Evolutionary conservation across 2,113 vertebrate species (phyloP).

Genomic region (Platichthys stellatus): DNA sequence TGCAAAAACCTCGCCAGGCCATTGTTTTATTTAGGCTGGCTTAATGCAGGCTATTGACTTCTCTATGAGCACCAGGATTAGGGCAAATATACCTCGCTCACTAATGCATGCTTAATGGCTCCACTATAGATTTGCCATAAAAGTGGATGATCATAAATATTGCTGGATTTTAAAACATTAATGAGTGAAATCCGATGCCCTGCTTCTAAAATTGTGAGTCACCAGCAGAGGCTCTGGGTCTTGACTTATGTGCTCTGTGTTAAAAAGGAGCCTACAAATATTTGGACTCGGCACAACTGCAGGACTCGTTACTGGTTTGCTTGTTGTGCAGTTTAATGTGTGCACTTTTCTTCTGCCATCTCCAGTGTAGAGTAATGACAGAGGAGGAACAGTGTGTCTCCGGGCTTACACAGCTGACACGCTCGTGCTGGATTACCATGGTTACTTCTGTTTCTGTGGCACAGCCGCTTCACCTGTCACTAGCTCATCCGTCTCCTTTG

Average conservation of each 20-base stretch:
- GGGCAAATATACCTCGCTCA: slow-evolving; percentile 75
- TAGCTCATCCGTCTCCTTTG: slow-evolving; percentile 52
- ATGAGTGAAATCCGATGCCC: slow-evolving; percentile 76
- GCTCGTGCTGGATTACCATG: slow-evolving; percentile 41
- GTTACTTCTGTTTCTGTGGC: slow-evolving; percentile 39
- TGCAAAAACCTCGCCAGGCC: slow-evolving; percentile 55
- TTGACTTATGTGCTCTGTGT: slow-evolving; percentile 39
- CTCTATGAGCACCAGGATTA: slow-evolving; percentile 72
- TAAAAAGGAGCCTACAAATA: slow-evolving; percentile 47
- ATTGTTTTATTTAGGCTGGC: slow-evolving; percentile 74
- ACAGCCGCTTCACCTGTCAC: slow-evolving; percentile 46
- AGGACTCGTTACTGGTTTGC: slow-evolving; percentile 47
- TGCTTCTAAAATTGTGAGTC: slow-evolving; percentile 52
- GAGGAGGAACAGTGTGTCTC: slow-evolving; percentile 19
- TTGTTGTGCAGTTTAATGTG: slow-evolving; percentile 32
- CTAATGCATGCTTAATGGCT: slow-evolving; percentile 82
- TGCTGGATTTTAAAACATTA: slow-evolving; percentile 78
- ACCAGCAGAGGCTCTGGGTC: slow-evolving; percentile 3
- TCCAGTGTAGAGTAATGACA: slow-evolving; percentile 45
- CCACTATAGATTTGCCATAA: slow-evolving; percentile 79
- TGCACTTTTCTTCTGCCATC: slow-evolving; percentile 26
- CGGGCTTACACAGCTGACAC: slow-evolving; percentile 41
- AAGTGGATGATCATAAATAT: slow-evolving; percentile 76
- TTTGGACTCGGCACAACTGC: slow-evolving; percentile 53
- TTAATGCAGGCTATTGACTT: slow-evolving; percentile 79